A percentile compares a stretch with the other conserved stretches of the same genome.
phyloP scores from a whole-genome alignment of 2,888 invertebrate genomes.

The Cyaniris semiargus region DNA sequence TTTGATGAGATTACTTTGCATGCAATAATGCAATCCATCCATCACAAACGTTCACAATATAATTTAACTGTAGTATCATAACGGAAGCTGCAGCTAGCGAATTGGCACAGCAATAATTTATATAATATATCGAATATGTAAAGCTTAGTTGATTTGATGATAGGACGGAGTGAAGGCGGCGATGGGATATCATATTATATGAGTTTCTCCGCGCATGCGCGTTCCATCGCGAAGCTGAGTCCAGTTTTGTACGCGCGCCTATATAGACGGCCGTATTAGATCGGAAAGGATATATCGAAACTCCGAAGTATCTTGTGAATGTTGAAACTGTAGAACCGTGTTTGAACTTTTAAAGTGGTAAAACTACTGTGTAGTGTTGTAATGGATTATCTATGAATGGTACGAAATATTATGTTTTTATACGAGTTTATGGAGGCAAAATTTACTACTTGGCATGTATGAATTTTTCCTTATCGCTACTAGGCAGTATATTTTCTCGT shows the following conservation, averaged over 20 bases:
- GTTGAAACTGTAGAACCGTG: neutral
- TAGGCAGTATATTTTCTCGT: neutral
- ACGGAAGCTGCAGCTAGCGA: neutral
- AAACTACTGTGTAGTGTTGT: conserved; percentile 17
- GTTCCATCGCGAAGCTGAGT: conserved; percentile 50
- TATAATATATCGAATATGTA: conserved; percentile 66
- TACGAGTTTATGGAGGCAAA: neutral
- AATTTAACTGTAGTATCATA: neutral
- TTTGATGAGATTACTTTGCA: too few relatives aligned
- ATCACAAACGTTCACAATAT: too few relatives aligned
- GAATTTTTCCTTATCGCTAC: neutral
- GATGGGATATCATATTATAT: conserved; percentile 77
- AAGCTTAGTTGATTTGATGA: conserved; percentile 67
- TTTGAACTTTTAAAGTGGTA: neutral
- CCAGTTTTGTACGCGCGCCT: conserved; percentile 67
- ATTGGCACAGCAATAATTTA: neutral
- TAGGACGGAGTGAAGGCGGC: conserved; percentile 73
- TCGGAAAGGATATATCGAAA: conserved; percentile 42
- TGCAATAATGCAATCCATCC: too few relatives aligned
- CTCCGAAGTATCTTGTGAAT: conserved; percentile 44
- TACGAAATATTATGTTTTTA: neutral
- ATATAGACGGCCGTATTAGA: conserved; percentile 58
- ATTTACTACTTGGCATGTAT: neutral
- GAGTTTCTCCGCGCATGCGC: conserved; percentile 71
- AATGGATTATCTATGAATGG: conserved; percentile 29